Conservation (phyloP, 2,113 vertebrate species). For the Brachirus orientalis region DNA sequence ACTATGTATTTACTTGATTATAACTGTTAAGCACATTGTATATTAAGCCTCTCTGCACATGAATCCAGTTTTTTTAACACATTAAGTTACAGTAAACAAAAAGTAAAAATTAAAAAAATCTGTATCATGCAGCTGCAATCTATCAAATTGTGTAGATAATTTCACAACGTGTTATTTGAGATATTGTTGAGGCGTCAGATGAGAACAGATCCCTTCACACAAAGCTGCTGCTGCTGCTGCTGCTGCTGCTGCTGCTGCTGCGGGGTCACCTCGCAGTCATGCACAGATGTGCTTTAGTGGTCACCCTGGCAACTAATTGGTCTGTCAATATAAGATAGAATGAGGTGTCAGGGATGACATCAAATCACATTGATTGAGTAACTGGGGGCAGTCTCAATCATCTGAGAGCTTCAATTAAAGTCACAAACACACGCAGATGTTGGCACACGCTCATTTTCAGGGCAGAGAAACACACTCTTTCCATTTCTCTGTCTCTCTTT, state of each 20-base stretch:
- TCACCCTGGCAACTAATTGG: constrained; percentile 71
- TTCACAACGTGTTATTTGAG: too few relatives aligned
- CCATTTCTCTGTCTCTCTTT: too few relatives aligned
- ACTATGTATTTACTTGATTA: too few relatives aligned
- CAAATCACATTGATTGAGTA: constrained; percentile 73
- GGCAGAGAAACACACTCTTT: not conserved
- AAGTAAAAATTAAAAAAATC: too few relatives aligned
- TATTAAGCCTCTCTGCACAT: too few relatives aligned
- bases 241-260: constrained; percentile 10
- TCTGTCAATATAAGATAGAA: constrained; percentile 66
- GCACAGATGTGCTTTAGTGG: constrained; percentile 60
- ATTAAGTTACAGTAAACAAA: too few relatives aligned
- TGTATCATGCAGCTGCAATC: too few relatives aligned
- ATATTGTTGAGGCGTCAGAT: too few relatives aligned
- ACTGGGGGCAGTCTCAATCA: constrained; percentile 74
- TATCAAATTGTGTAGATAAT: too few relatives aligned
- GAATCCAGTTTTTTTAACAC: too few relatives aligned
- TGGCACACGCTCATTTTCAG: constrained; percentile 3
- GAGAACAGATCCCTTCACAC: too few relatives aligned
- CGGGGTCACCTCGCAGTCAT: constrained; percentile 60
- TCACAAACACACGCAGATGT: constrained; percentile 18
- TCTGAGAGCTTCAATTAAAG: constrained; percentile 65
- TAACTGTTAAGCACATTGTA: too few relatives aligned
- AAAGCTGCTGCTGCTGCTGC: constrained; percentile 10
- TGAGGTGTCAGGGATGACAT: constrained; percentile 50